A percentile compares a stretch with the other conserved stretches of the same genome.
phyloP scores from a whole-genome alignment of 2,113 vertebrate species.

The Macroglossus sobrinus region DNA sequence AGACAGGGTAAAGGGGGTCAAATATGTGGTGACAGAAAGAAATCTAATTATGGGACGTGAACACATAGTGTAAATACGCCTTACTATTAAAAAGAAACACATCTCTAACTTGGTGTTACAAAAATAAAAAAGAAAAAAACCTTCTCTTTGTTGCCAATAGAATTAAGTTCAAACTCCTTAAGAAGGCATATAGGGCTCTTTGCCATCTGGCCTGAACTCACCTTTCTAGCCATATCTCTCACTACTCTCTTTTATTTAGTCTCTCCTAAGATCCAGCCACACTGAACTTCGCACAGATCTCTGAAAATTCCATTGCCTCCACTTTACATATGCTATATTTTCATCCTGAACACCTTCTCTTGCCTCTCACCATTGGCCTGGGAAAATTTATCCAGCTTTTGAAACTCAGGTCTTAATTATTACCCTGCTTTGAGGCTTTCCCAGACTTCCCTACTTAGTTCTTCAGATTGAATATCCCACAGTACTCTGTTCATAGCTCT shows the following conservation, averaged over 20 bases:
- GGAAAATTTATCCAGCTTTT: neutral
- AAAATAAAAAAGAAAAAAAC: neutral
- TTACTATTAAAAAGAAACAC: no score
- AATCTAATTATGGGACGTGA: no score
- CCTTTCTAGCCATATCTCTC: neutral
- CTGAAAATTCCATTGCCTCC: neutral
- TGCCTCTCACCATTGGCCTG: neutral
- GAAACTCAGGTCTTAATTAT: neutral
- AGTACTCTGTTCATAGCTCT: neutral
- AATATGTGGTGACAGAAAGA: no score
- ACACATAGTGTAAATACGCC: no score
- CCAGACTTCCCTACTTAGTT: neutral
- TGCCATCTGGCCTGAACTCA: neutral
- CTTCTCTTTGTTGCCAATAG: neutral
- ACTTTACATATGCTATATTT: neutral
- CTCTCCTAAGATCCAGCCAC: neutral
- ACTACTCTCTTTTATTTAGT: neutral
- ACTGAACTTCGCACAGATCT: neutral
- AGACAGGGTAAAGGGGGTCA: no score
- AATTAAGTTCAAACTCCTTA: neutral
- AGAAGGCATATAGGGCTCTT: neutral
- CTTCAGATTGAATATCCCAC: neutral
- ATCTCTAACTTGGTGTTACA: no score
- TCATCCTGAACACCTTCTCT: neutral
- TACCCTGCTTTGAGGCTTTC: neutral